Evolutionary conservation across 2,113 vertebrate species (phyloP).

Genomic region (Acanthisitta chloris): DNA sequence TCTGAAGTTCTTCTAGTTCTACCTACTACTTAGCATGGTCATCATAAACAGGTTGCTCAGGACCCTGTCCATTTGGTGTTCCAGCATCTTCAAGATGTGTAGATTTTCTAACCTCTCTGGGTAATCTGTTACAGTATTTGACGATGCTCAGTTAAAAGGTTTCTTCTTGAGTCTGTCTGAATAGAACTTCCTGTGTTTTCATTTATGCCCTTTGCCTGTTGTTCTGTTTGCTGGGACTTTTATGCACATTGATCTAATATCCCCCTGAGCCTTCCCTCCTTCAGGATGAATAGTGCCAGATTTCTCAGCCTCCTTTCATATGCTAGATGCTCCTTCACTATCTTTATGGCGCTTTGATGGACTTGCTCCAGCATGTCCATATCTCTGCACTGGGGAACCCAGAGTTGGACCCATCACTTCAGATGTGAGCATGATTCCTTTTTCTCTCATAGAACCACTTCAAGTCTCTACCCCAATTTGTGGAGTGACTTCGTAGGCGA

Average conservation of each 20-base stretch:
- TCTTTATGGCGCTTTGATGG: background rate
- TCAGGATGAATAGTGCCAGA: background rate
- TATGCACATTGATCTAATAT: background rate
- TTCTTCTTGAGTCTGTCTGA: background rate
- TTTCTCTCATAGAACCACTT: background rate
- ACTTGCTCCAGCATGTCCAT: accelerated
- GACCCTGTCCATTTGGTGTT: background rate
- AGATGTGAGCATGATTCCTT: background rate
- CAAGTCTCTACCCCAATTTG: background rate
- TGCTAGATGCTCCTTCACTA: background rate
- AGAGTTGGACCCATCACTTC: too few relatives aligned
- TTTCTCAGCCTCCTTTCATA: background rate
- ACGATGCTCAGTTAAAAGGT: background rate
- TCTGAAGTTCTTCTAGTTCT: background rate
- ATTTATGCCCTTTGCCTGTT: background rate
- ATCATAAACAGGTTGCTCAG: background rate
- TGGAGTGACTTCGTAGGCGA: background rate
- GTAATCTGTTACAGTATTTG: background rate
- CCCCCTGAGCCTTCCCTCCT: accelerated
- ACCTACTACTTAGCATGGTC: accelerated
- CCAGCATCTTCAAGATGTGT: background rate
- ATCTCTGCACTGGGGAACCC: accelerated
- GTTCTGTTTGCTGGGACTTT: background rate
- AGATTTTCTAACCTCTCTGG: background rate
- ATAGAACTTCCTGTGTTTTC: background rate